phyloP scores from a whole-genome alignment of 2,888 invertebrate species.

The Agrilus cyanescens region DNA sequence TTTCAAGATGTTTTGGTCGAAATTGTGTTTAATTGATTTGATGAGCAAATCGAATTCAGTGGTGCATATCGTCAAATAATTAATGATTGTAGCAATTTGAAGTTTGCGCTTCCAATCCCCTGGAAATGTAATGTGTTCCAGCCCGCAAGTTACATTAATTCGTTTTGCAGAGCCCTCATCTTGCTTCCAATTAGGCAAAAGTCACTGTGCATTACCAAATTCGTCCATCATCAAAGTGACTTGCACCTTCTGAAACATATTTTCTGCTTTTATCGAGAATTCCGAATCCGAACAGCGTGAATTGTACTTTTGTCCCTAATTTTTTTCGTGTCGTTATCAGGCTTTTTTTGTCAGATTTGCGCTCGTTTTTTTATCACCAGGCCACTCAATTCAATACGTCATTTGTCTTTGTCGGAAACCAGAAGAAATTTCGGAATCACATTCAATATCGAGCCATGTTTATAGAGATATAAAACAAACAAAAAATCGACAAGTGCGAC shows the following conservation, averaged over 20 bases:
- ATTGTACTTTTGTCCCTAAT: conserved; percentile 22
- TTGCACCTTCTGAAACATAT: conserved; percentile 28
- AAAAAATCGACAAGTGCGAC: too few relatives aligned
- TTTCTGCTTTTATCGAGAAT: conserved; percentile 27
- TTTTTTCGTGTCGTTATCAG: conserved; percentile 4
- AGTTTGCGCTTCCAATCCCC: conserved; percentile 24
- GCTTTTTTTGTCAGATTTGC: too few relatives aligned
- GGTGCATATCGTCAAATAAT: conserved; percentile 16
- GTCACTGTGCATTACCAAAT: conserved; percentile 30
- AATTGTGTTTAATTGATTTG: too few relatives aligned
- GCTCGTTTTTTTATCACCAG: too few relatives aligned
- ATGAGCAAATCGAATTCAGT: too few relatives aligned
- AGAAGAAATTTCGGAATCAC: too few relatives aligned
- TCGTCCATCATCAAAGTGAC: conserved; percentile 30
- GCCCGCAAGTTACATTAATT: conserved; percentile 29
- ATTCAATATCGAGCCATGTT: too few relatives aligned
- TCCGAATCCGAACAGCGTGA: conserved; percentile 24
- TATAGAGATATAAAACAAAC: too few relatives aligned
- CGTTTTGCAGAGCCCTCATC: conserved; percentile 24
- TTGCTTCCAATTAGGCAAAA: conserved; percentile 33
- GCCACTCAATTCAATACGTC: too few relatives aligned
- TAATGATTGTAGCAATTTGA: conserved; percentile 31
- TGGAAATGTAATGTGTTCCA: conserved; percentile 20
- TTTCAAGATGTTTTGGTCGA: too few relatives aligned
- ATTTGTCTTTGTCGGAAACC: too few relatives aligned